Evolutionary conservation across 2,113 vertebrate genomes (phyloP).

Genomic region (Corythaixoides concolor): DNA sequence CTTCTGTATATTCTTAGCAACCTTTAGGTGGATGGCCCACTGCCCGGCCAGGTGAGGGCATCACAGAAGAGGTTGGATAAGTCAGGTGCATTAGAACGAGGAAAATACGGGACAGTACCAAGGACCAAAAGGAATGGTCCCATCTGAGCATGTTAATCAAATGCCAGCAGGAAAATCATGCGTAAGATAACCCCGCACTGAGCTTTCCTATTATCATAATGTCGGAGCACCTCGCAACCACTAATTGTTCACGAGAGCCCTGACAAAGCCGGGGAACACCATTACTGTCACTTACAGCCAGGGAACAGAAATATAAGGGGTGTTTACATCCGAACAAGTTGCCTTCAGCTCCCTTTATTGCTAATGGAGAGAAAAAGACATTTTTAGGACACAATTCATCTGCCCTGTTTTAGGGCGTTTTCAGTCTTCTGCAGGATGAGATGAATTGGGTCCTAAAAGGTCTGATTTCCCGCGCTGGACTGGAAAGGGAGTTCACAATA

Average conservation of each 20-base stretch:
- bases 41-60: background rate
- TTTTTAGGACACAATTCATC: background rate
- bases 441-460: background rate
- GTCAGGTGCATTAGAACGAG: background rate
- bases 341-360: background rate
- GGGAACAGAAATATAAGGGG: background rate
- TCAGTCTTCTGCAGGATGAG: background rate
- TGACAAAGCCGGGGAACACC: background rate
- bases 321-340: background rate
- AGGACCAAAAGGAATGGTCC: background rate
- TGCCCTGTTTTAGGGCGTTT: background rate
- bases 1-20: fast-evolving
- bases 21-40: background rate
- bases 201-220: background rate
- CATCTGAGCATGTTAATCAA: background rate
- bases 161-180: background rate
- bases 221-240: background rate
- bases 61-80: background rate
- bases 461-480: background rate
- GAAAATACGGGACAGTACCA: background rate
- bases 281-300: background rate
- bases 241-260: background rate
- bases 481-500: background rate
- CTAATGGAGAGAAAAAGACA: background rate
- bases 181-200: background rate